These are phyloP conservation scores for Spongilla lacustris DNA, from an alignment of 37 sponge, comb jelly and placozoan species.

Conservation along the genomic window DNA sequence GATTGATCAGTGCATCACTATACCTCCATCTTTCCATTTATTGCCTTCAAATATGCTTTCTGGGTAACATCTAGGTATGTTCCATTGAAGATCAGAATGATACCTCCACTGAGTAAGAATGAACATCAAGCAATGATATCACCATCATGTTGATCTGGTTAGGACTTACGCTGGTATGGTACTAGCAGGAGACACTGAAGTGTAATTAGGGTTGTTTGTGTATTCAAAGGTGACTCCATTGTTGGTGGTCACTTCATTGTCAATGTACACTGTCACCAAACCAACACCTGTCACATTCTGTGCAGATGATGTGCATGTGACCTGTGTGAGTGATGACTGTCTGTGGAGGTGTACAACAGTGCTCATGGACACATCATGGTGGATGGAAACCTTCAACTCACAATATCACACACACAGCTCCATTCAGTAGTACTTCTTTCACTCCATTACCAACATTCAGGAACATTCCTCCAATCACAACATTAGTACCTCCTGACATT, in stretches of 20 bases:
- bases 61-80: conserved; percentile 37
- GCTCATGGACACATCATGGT: background rate
- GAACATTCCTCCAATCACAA: conserved; percentile 58
- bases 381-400: background rate
- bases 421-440: no score
- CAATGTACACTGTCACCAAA: conserved; percentile 28
- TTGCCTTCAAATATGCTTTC: conserved; percentile 23
- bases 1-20: no score
- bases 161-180: conserved; percentile 54
- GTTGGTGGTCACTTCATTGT: background rate
- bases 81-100: conserved; percentile 44
- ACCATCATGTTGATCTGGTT: no score
- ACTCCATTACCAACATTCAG: conserved; percentile 65
- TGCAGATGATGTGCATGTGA: conserved; percentile 12
- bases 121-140: background rate
- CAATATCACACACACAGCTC: no score
- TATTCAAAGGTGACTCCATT: conserved; percentile 28
- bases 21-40: no score
- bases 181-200: conserved; percentile 7
- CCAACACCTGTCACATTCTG: background rate
- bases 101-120: conserved; percentile 54
- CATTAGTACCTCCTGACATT: conserved; percentile 63
- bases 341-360: no score
- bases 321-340: background rate
- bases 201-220: conserved; percentile 40